Evolutionary conservation across 2,888 invertebrate genomes (phyloP), one percentile per base, ranked within the genome.

Genomic region (Aporophyla lueneburgensis): DNA sequence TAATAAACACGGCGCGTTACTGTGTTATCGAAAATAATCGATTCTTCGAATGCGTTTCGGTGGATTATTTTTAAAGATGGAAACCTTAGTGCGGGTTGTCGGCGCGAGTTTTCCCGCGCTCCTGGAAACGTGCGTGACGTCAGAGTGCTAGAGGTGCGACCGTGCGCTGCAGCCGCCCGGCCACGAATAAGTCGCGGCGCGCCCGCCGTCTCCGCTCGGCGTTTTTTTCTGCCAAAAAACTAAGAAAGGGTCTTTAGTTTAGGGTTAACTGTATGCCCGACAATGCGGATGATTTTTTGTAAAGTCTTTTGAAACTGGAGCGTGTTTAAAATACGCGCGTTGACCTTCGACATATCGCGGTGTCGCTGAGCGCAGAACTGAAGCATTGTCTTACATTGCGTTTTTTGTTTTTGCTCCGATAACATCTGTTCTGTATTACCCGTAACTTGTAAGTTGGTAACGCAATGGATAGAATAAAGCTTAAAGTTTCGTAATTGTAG

Each of bases 201-300:
- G 90, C 89, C 88, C 88, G 91, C 91, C 90, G 91, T 90, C 91
- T 91, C 91, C 83, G 85, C 83, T 89, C 89, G 81, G 87, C 89
- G 86, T 90, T 94, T 95, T 96, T 96, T 95, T 95, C 92, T 91
- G 94, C 94, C 94, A 94, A 96, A 96, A 96, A 96, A 94, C 93
- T 90, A 94, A 94, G 93, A 94, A 96, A 95, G 93, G 94, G 93
- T 93, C 93, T 93, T 92, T 92, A 89, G 89, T 90, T 92, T 94
- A 93, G 95, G 95, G 96, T 96, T 96, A 94, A 95, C 93, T 93
- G 94, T 93, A 91, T 93, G 94, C 91, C 92, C 92, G 67, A 82
- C 83, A 88, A 88, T 88, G 88, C 93, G 92, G 89, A 90, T 91
- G 92, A 92, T 93, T 94, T 92, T 92, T 88, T 88, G 69, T 87